Evolutionary conservation across 2,113 vertebrate genomes (phyloP), one percentile per base, ranked within the genome.

Genomic region (Prionailurus bengalensis): DNA sequence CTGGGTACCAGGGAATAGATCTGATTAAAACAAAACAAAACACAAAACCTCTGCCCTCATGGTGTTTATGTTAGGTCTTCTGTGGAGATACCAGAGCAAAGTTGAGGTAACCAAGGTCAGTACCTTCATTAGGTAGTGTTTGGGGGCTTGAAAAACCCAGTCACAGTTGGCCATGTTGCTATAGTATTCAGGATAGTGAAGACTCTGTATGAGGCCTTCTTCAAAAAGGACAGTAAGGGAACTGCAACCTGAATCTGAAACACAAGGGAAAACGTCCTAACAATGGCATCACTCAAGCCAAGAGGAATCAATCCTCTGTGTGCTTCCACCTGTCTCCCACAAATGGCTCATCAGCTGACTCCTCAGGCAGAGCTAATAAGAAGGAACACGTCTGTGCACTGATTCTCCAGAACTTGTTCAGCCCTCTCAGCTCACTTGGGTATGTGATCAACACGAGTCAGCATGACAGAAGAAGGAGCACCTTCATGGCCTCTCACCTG

Each of bases 141-240:
- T 79, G 14, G 99, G 99, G 25, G 99, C 99, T 65, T 98, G 98
- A 96, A 99, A 97, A 73, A 99, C 96, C 99, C 99, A 99, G 7
- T 98, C 99, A 94, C 99, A 99, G 55, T 95, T 42, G 36, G 98
- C 98, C 97, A 98, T 82, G 74, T 99, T 98, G 53, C 90, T 98
- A 97, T 99, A 99, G 94, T 65, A 84, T 79, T 98, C 97, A 55
- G 99, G 99, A 94, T 99, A 99, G 96, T 98, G 97, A 96, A 98
- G 97, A 70, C 98, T 99, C 94, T 99, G 98, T 61, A 99, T 80
- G 39, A 93, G 61, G 73, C 98, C 98, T 97, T 99, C 98, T 94
- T 99, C 97, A 94, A 98, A 98, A 51, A 99, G 98, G 53, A 99
- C 96, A 70, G 98, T 98, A 89, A 99, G 85, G 48, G 98, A 98